phyloP scores from a whole-genome alignment of 2,888 invertebrate genomes.

The Metacarcinus magister region DNA sequence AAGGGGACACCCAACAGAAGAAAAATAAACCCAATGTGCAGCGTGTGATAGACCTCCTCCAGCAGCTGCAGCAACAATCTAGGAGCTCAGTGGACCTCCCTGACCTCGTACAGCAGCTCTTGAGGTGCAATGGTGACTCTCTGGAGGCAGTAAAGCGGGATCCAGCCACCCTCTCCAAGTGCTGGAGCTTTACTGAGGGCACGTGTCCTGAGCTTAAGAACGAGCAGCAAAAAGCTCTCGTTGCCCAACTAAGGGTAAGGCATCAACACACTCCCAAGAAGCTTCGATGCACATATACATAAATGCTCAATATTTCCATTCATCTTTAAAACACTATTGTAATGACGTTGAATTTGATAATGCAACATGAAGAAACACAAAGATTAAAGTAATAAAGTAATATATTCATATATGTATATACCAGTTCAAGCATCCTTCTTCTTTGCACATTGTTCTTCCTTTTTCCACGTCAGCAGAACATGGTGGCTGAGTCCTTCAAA shows the following conservation, averaged over 20 bases:
- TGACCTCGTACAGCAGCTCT: conserved; percentile 68
- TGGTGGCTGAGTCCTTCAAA: not conserved
- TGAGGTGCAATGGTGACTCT: conserved; percentile 42
- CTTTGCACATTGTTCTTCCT: not conserved
- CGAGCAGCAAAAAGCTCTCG: conserved; percentile 41
- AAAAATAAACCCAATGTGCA: conserved; percentile 69
- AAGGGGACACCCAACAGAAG: not conserved
- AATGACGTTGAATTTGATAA: not conserved
- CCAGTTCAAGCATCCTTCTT: not conserved
- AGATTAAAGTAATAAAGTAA: not conserved
- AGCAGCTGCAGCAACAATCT: conserved; percentile 59
- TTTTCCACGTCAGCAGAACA: not conserved
- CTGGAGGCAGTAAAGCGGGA: not conserved
- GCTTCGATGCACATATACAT: not conserved
- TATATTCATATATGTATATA: not conserved
- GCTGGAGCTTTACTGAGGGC: conserved; percentile 68
- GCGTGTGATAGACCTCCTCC: conserved; percentile 73
- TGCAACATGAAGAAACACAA: not conserved
- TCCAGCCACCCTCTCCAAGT: conserved; percentile 20
- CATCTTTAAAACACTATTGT: not conserved
- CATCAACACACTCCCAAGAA: not conserved
- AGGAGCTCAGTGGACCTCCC: conserved; percentile 64
- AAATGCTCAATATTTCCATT: not conserved
- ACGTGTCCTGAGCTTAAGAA: conserved; percentile 54
- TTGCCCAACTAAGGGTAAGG: conserved; percentile 58